phyloP scores from a whole-genome alignment of 1,140 invertebrate genomes.

The Cydia splendana region DNA sequence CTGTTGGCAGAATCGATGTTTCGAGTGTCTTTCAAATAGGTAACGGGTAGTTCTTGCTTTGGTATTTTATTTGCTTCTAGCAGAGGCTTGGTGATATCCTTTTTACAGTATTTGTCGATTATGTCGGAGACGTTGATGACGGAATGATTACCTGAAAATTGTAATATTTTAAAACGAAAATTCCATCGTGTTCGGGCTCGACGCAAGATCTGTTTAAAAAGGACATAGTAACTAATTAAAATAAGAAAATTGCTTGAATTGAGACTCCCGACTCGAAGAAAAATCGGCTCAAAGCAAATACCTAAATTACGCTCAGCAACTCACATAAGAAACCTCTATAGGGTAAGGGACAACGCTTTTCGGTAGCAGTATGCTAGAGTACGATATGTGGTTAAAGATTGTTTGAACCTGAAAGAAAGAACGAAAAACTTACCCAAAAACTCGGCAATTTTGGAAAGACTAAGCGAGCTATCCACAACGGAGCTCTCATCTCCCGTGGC shows the following conservation, averaged over 20 bases:
- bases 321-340: too few species aligned
- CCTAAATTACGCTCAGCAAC: too few species aligned
- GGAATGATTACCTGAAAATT: slow-evolving; percentile 62
- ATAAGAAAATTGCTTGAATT: too few species aligned
- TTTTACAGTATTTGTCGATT: slow-evolving; percentile 56
- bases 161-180: background rate
- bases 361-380: too few species aligned
- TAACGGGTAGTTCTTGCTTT: slow-evolving; percentile 49
- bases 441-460: slow-evolving; percentile 71
- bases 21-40: slow-evolving; percentile 55
- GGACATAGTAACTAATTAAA: too few species aligned
- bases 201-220: too few species aligned
- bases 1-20: slow-evolving; percentile 56
- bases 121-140: slow-evolving; percentile 65
- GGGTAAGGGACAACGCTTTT: too few species aligned
- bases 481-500: slow-evolving; percentile 58
- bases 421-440: slow-evolving; percentile 59
- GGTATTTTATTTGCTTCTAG: slow-evolving; percentile 52
- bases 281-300: too few species aligned
- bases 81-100: slow-evolving; percentile 59
- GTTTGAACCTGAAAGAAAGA: background rate
- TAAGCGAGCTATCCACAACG: slow-evolving; percentile 60
- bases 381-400: too few species aligned
- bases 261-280: too few species aligned
- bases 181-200: background rate